Evolutionary conservation across 2,113 vertebrate species (phyloP), one percentile per base, ranked within the genome.

Genomic region (Paratilapia polleni): DNA sequence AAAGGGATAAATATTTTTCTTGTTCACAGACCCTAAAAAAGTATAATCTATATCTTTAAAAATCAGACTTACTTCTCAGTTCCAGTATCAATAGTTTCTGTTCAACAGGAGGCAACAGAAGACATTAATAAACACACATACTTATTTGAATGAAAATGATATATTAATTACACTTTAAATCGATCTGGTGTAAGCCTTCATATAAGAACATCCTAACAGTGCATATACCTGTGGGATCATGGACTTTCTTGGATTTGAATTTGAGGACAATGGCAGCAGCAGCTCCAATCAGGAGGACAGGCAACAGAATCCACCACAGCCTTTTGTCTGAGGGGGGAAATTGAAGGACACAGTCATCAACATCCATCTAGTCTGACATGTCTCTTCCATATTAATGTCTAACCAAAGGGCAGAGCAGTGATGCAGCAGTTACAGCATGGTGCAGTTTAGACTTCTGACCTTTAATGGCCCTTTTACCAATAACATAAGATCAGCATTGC

Each of bases 11-110:
- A 60, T 8, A 26, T 19, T 52, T 63, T 8, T 31, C 20, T 10
- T 4, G 31, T 70, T 56, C 2, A 31, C 3, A 15, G 13, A 1
- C 7, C 1, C 19, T 47, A 17, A 6, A 58, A 61, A 76, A 9
- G 17, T 10, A 57, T 1, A 5, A 52, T 10, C 8, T 2, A 34
- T 2, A 2, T 6, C 0, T 3, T 20, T 1, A 24, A 14, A 17
- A 15, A 9, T 20, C 3, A 64, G 11, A 94, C 95, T 92, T 73
- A 96, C 96, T 96, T 96, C 81, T 96, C 96, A 43, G 94, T 95
- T 85, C 95, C 95, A 49, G 77, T 95, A 2, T 95, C 94, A 9
- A 93, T 84, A 12, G 90, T 91, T 76, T 95, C 95, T 96, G 84
- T 81, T 8, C 24, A 9, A 57, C 8, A 82, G 8, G 62, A 74